Percentiles rank a stretch among this genome's conserved stretches.
Evolutionary conservation across 1,140 invertebrate species (phyloP).

Genomic region (Bombyx mori): ASM3026992v2 NC_085115.1:8392501-8393000

Average conservation of each 20-base stretch:
- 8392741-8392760: constrained; percentile 33
- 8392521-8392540: too few relatives aligned
- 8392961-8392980: constrained; percentile 44
- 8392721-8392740: constrained; percentile 42
- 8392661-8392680: constrained; percentile 27
- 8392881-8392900: background rate
- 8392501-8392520: too few relatives aligned
- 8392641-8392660: constrained; percentile 21
- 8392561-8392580: too few relatives aligned
- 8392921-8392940: constrained; percentile 34
- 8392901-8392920: constrained; percentile 28
- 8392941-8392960: constrained; percentile 45
- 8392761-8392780: constrained; percentile 16
- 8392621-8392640: constrained; percentile 16
- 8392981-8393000: constrained; percentile 26
- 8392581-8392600: too few relatives aligned
- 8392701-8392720: constrained; percentile 45
- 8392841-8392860: background rate
- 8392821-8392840: constrained; percentile 5
- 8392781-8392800: background rate
- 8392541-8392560: too few relatives aligned
- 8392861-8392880: background rate
- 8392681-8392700: constrained; percentile 42
- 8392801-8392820: constrained; percentile 3
- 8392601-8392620: constrained; percentile 1